Evolutionary conservation across 2,113 vertebrate species (phyloP).

Genomic region (Miniopterus natalensis): DNA sequence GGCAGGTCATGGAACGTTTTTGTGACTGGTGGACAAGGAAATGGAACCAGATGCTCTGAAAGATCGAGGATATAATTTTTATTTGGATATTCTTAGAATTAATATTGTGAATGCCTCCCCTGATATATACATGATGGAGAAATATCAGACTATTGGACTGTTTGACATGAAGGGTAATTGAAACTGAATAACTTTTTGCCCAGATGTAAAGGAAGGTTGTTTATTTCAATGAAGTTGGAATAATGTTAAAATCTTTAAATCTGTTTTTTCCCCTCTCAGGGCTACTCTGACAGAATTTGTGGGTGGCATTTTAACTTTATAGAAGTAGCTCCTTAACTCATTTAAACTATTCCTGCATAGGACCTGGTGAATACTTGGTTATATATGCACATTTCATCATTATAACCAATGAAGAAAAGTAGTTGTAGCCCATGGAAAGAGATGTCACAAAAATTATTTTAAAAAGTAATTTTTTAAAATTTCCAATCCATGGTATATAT

Average conservation of each 20-base stretch:
- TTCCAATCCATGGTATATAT: neutral
- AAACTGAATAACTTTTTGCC: neutral
- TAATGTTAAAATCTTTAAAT: neutral
- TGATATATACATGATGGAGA: neutral
- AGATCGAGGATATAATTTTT: neutral
- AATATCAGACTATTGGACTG: neutral
- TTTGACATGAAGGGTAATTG: neutral
- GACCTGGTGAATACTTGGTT: slow-evolving; percentile 15
- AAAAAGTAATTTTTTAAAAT: neutral
- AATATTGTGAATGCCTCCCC: neutral
- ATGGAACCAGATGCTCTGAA: neutral
- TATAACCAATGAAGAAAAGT: neutral
- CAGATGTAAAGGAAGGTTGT: neutral
- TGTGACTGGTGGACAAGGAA: slow-evolving; percentile 46
- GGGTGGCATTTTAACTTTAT: neutral
- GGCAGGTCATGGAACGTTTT: slow-evolving; percentile 79
- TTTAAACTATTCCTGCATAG: neutral
- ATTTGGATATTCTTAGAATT: neutral
- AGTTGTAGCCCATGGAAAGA: neutral
- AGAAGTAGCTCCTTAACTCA: slow-evolving; percentile 39
- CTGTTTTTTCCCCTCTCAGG: neutral
- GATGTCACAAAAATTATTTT: slow-evolving; percentile 23
- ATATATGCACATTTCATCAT: slow-evolving; percentile 13
- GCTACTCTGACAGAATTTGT: neutral
- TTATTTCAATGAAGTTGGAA: neutral